Evolutionary conservation across 2,797 vertebrate genomes (phyloP), one percentile per base, ranked within the genome.

Genomic region (Sus cebifrons): DNA sequence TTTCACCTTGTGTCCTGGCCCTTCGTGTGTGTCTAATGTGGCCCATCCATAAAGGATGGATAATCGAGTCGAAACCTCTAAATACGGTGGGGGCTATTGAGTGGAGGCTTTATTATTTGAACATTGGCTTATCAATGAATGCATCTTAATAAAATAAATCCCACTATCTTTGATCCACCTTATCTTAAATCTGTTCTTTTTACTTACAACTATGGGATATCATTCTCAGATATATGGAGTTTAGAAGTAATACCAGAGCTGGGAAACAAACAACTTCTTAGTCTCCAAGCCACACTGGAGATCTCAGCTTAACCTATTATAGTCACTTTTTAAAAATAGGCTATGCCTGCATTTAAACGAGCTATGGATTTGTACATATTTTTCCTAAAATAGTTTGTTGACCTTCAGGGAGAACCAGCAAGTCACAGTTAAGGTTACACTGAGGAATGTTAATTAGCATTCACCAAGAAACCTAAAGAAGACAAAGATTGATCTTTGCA

Each of bases 391-490:
- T 79, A 91, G 18, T 23, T 71, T 86, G 15, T 54, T 94, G 91
- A 91, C 88, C 89, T 97, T 97, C 67, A 96, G n/a, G 17, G 73
- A 93, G 44, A 6, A 70, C 79, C 29, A 95, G 52, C 21, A 93
- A 95, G 77, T 74, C 74, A 95, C 32, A 65, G 25, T 52, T 86
- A 96, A 97, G 36, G 83, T 96, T 96, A 85, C 36, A 27, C 0
- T 44, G 73, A 92, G 32, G 52, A 85, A 79, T 81, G 49, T 79
- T 97, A 94, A 97, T 98, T 97, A 94, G 52, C 86, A 92, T 97
- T 97, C 79, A 75, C 58, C 18, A 86, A 93, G 92, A 96, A 95
- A 83, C 23, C 49, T 56, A 74, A 29, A 77, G 4, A 86, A 44
- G 95, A 18, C 36, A 94, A 94, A 79, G 95, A 95, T 58, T 5